Percentiles rank a stretch among this genome's conserved stretches.
phyloP scores from a whole-genome alignment of 2,888 invertebrate species.

The Minunthozetes semirufus region DNA sequence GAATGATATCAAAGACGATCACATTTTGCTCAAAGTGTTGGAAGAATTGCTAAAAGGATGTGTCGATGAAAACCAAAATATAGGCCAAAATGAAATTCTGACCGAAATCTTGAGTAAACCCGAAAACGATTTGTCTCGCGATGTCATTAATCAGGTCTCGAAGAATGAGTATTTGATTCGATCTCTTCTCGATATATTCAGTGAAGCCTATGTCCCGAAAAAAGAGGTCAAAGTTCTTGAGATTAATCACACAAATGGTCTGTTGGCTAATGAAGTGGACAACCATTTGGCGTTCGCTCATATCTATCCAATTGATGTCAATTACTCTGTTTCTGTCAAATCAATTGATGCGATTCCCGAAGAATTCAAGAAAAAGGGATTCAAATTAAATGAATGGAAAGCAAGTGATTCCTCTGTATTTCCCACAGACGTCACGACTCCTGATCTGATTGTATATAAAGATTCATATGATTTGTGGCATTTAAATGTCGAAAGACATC shows the following conservation, averaged over 20 bases:
- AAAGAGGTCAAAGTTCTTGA: slow-evolving; percentile 63
- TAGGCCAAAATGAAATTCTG: not conserved
- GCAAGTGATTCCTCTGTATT: slow-evolving; percentile 49
- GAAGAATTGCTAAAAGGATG: slow-evolving; percentile 32
- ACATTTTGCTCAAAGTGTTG: slow-evolving; percentile 36
- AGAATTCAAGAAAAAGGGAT: not conserved
- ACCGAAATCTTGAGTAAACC: not conserved
- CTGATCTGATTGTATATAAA: slow-evolving; percentile 5
- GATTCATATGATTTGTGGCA: not conserved
- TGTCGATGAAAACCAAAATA: slow-evolving; percentile 38
- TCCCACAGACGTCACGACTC: slow-evolving; percentile 15
- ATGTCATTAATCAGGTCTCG: slow-evolving; percentile 26
- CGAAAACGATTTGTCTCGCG: slow-evolving; percentile 3
- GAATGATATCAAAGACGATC: slow-evolving; percentile 32
- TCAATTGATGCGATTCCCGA: not conserved
- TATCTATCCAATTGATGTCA: slow-evolving; percentile 31
- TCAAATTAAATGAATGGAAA: slow-evolving; percentile 29
- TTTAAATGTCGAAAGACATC: not conserved
- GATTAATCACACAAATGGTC: slow-evolving; percentile 46
- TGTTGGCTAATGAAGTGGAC: slow-evolving; percentile 17
- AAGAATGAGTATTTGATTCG: slow-evolving; percentile 32
- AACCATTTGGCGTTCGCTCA: not conserved
- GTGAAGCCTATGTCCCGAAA: slow-evolving; percentile 69
- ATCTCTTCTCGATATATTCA: slow-evolving; percentile 59
- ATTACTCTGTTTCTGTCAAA: slow-evolving; percentile 12